Conservation (phyloP, 1,140 invertebrate species). For the Zophobas morio region DNA sequence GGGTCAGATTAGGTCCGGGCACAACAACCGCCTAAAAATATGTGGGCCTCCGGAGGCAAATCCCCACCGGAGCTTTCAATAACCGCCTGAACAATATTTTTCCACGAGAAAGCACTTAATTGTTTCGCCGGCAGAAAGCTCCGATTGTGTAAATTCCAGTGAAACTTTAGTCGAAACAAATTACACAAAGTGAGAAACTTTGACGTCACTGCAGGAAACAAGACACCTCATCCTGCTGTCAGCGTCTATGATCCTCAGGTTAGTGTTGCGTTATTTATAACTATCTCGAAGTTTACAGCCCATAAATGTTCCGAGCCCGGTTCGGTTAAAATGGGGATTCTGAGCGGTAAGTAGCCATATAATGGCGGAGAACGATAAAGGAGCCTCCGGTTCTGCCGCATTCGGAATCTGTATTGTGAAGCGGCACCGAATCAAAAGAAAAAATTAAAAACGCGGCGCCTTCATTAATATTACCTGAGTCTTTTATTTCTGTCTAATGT, state of each 20-base stretch:
- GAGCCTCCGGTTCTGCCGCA: background rate
- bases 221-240: slow-evolving; percentile 33
- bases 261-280: slow-evolving; percentile 39
- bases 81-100: background rate
- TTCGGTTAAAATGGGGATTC: slow-evolving; percentile 20
- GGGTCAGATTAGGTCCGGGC: too few relatives aligned
- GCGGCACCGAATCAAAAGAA: slow-evolving; percentile 7
- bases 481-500: slow-evolving; percentile 28
- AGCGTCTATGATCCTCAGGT: slow-evolving; percentile 31
- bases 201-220: slow-evolving; percentile 32
- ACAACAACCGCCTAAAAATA: too few relatives aligned
- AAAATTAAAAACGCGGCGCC: slow-evolving; percentile 15
- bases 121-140: slow-evolving; percentile 2
- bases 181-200: slow-evolving; percentile 34
- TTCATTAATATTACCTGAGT: slow-evolving; percentile 21
- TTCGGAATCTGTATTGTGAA: background rate
- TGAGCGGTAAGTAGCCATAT: slow-evolving; percentile 19
- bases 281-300: slow-evolving; percentile 30
- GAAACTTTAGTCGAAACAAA: slow-evolving; percentile 25
- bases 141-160: background rate
- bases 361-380: slow-evolving; percentile 6
- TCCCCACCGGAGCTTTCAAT: background rate
- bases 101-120: background rate
- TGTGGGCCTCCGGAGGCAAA: too few relatives aligned
- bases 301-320: slow-evolving; percentile 18